Base-by-base conservation (phyloP, 1,140 invertebrate genomes). In the Asobara japonica region DNA sequence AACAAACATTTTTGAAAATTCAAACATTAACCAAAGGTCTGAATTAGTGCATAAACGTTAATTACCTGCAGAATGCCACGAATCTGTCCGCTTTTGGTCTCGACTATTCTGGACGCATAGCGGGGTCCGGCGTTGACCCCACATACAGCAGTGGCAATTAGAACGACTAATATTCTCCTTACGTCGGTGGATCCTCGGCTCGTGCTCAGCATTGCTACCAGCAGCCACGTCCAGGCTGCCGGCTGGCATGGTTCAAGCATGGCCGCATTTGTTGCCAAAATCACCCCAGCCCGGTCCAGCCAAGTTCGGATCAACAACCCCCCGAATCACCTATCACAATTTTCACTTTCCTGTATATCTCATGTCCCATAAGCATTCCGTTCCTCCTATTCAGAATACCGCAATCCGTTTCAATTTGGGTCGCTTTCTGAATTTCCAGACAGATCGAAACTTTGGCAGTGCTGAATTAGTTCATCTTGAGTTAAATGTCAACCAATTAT, bases 11-110 rank as follows among this genome's bases (percentile, higher is more conserved):
- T n/a, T n/a, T n/a, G n/a, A 38, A 38, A 38, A 38, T 38, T 38
- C 8, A 8, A 38, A 1, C 8, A 10, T 3, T 38, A 1, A 38
- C 8, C 36, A n/a, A n/a, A n/a, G n/a, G n/a, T n/a, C 8, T n/a
- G 10, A 38, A 38, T 1, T 38, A 8, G 10, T 38, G 36, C 8
- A 38, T 13, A 7, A 2, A 1, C 8, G 3, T 38, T 38, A 45
- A 45, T 45, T 45, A 86, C 86, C 83, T 88, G 86, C 41, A 88
- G 74, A 74, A 90, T 86, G 48, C 91, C 91, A 68, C 89, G 85
- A 36, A 92, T 89, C 61, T 89, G 87, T 61, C 91, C 91, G 75
- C 89, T 90, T 74, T 90, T 89, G 25, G 90, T 91, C 65, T 88
- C 88, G 62, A 91, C 88, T 45, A 90, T 89, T 69, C 89, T 84